Conservation (phyloP, 2,888 invertebrate species). For the Myathropa florea region DNA sequence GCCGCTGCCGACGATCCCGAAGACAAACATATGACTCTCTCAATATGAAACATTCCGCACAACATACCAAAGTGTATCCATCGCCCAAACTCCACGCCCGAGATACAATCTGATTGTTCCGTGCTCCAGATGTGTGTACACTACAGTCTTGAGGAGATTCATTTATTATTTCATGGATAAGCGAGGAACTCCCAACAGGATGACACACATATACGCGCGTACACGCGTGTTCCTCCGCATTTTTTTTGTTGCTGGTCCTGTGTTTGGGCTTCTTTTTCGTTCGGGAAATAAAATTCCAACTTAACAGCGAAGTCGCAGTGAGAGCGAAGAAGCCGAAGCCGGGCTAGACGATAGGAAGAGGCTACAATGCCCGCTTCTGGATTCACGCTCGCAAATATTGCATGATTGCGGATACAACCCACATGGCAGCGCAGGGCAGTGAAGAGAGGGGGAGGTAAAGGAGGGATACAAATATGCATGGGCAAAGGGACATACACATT, state of each 20-base stretch:
- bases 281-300: conserved; percentile 39
- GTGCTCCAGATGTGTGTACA: conserved; percentile 19
- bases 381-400: not conserved
- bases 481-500: conserved; percentile 39
- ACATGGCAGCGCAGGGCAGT: not conserved
- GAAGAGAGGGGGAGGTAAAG: not conserved
- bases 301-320: conserved; percentile 38
- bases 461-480: conserved; percentile 21
- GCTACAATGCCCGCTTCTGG: not conserved
- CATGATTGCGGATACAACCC: not conserved
- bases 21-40: conserved; percentile 30
- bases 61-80: conserved; percentile 39
- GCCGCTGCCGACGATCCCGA: not conserved
- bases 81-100: not conserved
- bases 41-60: conserved; percentile 58
- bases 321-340: not conserved
- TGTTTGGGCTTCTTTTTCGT: not conserved
- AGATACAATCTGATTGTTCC: conserved; percentile 65
- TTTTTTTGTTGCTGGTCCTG: not conserved
- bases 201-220: conserved; percentile 30
- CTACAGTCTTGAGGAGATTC: conserved; percentile 48
- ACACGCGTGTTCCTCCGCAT: not conserved
- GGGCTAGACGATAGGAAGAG: not conserved
- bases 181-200: conserved; percentile 58
- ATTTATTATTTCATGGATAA: conserved; percentile 71